Evolutionary conservation across 1,140 invertebrate species (phyloP).

Genomic region (Drosophila ironensis): DNA sequence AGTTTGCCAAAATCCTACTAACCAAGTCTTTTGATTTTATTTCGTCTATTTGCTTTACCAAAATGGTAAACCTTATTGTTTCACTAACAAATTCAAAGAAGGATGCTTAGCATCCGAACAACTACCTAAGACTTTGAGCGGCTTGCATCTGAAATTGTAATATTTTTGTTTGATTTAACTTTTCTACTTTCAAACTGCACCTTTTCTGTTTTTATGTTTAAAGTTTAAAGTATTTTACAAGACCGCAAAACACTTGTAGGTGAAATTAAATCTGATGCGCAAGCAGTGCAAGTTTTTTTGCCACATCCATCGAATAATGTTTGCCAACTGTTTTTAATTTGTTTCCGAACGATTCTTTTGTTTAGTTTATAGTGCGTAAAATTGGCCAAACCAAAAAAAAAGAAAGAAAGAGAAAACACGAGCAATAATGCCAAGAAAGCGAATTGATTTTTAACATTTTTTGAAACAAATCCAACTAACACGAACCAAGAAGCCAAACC

Average conservation of each 20-base stretch:
- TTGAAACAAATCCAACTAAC: conserved; percentile 72
- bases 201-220: conserved; percentile 57
- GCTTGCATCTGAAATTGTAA: conserved; percentile 26
- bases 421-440: conserved; percentile 46
- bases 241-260: conserved; percentile 36
- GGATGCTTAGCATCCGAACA: conserved; percentile 33
- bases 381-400: conserved; percentile 49
- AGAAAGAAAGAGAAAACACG: conserved; percentile 18
- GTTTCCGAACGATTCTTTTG: conserved; percentile 52
- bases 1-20: conserved; percentile 58
- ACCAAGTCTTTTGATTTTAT: conserved; percentile 58
- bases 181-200: conserved; percentile 67
- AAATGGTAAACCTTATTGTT: conserved; percentile 30
- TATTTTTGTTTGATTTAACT: conserved; percentile 40
- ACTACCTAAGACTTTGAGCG: conserved; percentile 15
- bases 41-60: conserved; percentile 20
- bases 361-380: conserved; percentile 78
- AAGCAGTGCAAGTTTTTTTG: conserved; percentile 81
- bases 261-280: conserved; percentile 50
- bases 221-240: conserved; percentile 23
- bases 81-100: conserved; percentile 59
- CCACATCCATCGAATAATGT: conserved; percentile 42
- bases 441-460: conserved; percentile 81
- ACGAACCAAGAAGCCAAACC: conserved; percentile 6
- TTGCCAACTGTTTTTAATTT: conserved; percentile 26